Evolutionary conservation across 2,797 vertebrate genomes (phyloP).

Genomic region (Orestias chungarensis): DNA sequence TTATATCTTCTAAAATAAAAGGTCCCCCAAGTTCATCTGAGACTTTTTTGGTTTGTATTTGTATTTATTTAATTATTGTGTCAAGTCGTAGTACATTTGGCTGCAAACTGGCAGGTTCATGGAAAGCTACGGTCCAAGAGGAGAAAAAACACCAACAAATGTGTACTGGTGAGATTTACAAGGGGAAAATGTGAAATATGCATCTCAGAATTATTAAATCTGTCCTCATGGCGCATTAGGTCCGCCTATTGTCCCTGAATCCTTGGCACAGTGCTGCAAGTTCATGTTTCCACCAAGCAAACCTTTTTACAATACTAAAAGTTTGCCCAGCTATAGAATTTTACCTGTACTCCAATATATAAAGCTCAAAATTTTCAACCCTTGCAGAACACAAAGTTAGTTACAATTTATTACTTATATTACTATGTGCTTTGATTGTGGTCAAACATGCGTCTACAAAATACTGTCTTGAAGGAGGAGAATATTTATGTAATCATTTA

Average conservation of each 20-base stretch:
- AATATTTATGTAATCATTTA: no score
- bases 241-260: conserved; percentile 65
- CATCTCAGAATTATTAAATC: conserved; percentile 59
- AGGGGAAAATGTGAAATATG: conserved; percentile 12
- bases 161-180: background rate
- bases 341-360: background rate
- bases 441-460: no score
- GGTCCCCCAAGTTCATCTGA: no score
- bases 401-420: no score
- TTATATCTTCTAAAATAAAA: no score
- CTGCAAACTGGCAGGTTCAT: background rate
- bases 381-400: no score
- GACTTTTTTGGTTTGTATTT: background rate
- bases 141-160: background rate
- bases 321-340: background rate
- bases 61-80: background rate
- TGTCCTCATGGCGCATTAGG: conserved; percentile 63
- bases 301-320: background rate
- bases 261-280: conserved; percentile 63
- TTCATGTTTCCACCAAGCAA: conserved; percentile 25
- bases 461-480: no score
- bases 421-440: no score
- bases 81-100: background rate
- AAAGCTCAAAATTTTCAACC: background rate
- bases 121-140: background rate